These are phyloP conservation scores for Ophioninae sp. DNA, from an alignment of 2,888 invertebrate genomes.

Conservation along the genomic window DNA sequence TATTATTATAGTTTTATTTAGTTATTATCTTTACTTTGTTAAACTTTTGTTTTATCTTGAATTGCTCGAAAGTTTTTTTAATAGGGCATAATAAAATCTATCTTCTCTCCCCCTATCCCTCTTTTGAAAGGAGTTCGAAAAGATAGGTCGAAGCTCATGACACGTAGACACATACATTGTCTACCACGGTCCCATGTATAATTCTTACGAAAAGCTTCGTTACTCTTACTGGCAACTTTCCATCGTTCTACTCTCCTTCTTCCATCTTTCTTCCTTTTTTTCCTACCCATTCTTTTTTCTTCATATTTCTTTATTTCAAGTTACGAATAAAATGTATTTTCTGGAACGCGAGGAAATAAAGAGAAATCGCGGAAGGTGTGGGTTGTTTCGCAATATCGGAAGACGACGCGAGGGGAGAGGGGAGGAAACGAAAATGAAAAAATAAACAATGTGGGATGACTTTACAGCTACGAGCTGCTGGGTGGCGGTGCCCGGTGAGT, in stretches of 20 bases:
- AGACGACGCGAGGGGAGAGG: not conserved
- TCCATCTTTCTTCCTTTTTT: too few species aligned
- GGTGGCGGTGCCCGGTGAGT: not conserved
- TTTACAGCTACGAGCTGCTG: not conserved
- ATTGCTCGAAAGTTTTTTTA: too few species aligned
- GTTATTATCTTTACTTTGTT: too few species aligned
- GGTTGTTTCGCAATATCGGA: not conserved
- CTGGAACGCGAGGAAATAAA: not conserved
- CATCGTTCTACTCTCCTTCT: not conserved
- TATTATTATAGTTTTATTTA: too few species aligned
- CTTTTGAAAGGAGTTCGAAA: constrained; percentile 52
- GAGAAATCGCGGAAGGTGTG: not conserved
- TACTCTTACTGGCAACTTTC: not conserved
- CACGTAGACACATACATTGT: constrained; percentile 50
- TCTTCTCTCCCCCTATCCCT: not conserved
- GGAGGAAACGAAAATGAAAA: not conserved
- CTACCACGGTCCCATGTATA: not conserved
- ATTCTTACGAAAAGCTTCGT: not conserved
- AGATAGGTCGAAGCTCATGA: constrained; percentile 43
- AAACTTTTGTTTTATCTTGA: too few species aligned
- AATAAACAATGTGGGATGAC: not conserved
- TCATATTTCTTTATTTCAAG: not conserved
- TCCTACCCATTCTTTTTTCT: not conserved
- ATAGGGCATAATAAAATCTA: too few species aligned
- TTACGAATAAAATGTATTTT: not conserved